Evolutionary conservation across 2,797 vertebrate species (phyloP), one percentile per base, ranked within the genome.

Genomic region (Sebastes kiyomatsui): DNA sequence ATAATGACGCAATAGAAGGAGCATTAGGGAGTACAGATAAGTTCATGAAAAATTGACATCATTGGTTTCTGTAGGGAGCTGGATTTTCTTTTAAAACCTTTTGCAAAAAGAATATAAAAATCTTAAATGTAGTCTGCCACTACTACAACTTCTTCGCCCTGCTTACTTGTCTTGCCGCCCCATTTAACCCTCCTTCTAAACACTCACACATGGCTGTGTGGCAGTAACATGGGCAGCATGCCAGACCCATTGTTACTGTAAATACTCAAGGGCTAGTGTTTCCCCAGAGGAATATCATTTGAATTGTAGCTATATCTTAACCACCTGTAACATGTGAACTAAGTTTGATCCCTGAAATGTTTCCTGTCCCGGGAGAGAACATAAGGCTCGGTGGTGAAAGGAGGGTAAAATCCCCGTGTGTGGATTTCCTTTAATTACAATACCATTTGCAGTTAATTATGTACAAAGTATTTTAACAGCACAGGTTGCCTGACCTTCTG

Each of bases 301-400:
- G 84, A 90, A 90, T 77, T 88, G 88, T 67, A 23, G 83, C 88
- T 89, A 83, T 90, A 93, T 91, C 88, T 90, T 87, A 90, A 88
- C 81, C 89, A 93, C 93, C 91, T 94, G 93, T 93, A 90, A 88
- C 80, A 84, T 83, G 83, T 90, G 85, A 93, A 92, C 93, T 92
- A 87, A 90, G 89, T 90, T 91, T 93, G 92, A 87, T 89, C 91
- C 92, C 89, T 72, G 28, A 54, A 77, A 86, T 83, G 72, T 89
- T 91, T 92, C 91, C 89, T 87, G 82, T 83, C 91, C 89, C 93
- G 86, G 74, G 79, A 87, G 92, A 86, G 80, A 90, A 88, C 86
- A 80, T 76, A 66, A 80, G 79, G 65, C 84, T 76, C 82, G 42
- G 72, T 79, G 77, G 75, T 82, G 81, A 90, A 87, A 87, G 71